Evolutionary conservation across 2,113 vertebrate genomes (phyloP).

Genomic region (Psittacula cyanocephala): DNA sequence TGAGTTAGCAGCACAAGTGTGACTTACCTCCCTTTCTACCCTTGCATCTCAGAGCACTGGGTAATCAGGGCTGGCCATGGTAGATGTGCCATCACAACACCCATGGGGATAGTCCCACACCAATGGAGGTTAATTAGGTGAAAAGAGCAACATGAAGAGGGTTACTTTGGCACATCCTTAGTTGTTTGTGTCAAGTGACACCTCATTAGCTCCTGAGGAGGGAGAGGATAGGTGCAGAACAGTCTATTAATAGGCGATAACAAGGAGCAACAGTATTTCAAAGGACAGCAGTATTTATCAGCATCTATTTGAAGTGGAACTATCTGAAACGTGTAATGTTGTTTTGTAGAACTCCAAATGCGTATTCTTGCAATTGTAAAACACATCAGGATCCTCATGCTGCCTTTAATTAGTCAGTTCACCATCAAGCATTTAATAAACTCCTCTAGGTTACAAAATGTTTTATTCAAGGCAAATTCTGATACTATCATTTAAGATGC

Average conservation of each 20-base stretch:
- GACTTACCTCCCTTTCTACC: background rate
- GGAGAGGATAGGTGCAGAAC: background rate
- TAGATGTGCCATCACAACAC: too few relatives aligned
- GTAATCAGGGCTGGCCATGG: background rate
- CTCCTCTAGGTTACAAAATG: slow-evolving; percentile 58
- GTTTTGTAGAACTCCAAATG: background rate
- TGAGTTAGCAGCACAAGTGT: background rate
- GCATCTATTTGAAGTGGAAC: background rate
- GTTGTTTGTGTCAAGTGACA: background rate
- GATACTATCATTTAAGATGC: slow-evolving; percentile 66
- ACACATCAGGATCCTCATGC: background rate
- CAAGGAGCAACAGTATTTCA: background rate
- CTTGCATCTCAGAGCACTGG: background rate
- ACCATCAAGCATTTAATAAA: slow-evolving; percentile 69
- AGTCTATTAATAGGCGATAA: background rate
- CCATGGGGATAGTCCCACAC: background rate
- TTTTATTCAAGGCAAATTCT: slow-evolving; percentile 71
- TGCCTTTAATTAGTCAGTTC: slow-evolving; percentile 61
- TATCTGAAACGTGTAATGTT: background rate
- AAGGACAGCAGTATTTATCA: background rate
- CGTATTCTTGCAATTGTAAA: slow-evolving; percentile 2
- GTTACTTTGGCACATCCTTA: background rate
- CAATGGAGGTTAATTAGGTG: background rate
- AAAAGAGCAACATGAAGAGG: background rate
- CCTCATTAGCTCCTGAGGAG: background rate